Conservation (phyloP, 2,797 vertebrate species). For the Chiloscyllium punctatum region DNA sequence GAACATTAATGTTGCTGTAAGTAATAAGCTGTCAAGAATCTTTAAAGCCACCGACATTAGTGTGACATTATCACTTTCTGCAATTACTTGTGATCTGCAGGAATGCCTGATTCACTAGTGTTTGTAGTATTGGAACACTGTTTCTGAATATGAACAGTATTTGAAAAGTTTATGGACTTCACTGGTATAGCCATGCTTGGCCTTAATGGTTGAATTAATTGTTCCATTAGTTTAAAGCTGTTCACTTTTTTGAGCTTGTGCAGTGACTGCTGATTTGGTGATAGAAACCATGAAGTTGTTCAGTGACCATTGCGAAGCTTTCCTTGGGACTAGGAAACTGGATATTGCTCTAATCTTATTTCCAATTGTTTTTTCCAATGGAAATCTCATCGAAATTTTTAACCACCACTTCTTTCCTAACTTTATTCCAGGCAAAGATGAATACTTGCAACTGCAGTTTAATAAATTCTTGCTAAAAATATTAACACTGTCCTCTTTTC, state of each 20-base stretch:
- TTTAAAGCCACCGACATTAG: no score
- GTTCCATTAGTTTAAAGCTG: background rate
- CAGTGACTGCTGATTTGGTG: background rate
- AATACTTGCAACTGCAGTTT: conserved; percentile 22
- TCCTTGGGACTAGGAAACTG: background rate
- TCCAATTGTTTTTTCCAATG: conserved; percentile 5
- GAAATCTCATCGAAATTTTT: background rate
- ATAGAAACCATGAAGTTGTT: background rate
- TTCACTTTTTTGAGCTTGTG: background rate
- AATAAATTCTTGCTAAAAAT: background rate
- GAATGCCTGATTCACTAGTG: background rate
- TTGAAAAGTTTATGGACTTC: background rate
- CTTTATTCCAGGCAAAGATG: conserved; percentile 24
- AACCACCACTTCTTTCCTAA: conserved; percentile 1
- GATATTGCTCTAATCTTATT: background rate
- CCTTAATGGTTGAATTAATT: background rate
- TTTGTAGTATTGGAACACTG: background rate
- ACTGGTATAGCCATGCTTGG: background rate
- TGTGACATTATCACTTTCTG: no score
- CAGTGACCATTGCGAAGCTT: background rate
- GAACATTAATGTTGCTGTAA: no score
- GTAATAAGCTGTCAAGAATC: no score
- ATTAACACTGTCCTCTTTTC: conserved; percentile 54
- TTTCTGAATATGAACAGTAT: background rate
- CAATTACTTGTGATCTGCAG: no score